Conservation (phyloP, 2,888 invertebrate species). For the Dasysyrphus tricinctus region DNA sequence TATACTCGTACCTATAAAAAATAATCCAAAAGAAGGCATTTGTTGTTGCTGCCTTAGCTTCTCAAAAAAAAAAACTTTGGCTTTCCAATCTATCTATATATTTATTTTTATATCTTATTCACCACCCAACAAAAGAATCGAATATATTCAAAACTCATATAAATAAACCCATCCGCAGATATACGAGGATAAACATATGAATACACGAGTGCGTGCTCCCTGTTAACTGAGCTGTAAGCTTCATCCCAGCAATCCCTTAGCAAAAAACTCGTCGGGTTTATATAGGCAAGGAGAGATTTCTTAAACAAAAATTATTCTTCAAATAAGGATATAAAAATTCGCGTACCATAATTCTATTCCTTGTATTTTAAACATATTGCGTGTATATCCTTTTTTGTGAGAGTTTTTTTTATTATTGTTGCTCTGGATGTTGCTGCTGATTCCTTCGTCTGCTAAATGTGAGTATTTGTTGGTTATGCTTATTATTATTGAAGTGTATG, state of each 20-base stretch:
- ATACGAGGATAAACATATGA: constrained; percentile 72
- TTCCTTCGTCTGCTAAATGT: constrained; percentile 15
- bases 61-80: not conserved
- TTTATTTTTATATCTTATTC: constrained; percentile 51
- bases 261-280: not conserved
- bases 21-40: constrained; percentile 13
- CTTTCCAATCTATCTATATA: constrained; percentile 13
- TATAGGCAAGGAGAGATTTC: not conserved
- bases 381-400: constrained; percentile 69
- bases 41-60: constrained; percentile 43
- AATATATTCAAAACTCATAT: constrained; percentile 65
- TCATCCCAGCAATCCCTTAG: not conserved
- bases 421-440: constrained; percentile 25
- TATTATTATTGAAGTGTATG: constrained; percentile 29
- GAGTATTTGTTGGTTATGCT: constrained; percentile 49
- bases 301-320: constrained; percentile 49
- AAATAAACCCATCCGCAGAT: constrained; percentile 74
- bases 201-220: constrained; percentile 63
- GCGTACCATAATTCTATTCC: constrained; percentile 71
- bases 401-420: constrained; percentile 38
- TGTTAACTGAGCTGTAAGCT: constrained; percentile 1
- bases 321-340: constrained; percentile 71
- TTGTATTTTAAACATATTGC: constrained; percentile 65
- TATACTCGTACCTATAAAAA: constrained; percentile 9
- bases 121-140: constrained; percentile 41